These are phyloP conservation scores for Tinamus guttatus DNA, from an alignment of 2,113 vertebrate species.

Conservation along the genomic window DNA sequence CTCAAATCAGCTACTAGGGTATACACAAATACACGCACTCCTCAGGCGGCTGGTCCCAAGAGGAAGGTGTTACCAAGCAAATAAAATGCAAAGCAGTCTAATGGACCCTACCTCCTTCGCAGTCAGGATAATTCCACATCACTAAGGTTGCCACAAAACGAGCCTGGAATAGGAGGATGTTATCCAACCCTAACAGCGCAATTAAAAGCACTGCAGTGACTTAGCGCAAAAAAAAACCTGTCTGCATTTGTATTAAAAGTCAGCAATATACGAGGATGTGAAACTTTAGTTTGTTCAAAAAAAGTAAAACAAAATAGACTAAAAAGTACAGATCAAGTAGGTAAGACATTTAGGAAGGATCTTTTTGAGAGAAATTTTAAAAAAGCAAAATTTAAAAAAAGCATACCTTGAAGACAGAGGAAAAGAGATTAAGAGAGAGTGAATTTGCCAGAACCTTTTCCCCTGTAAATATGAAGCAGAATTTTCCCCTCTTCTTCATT, in stretches of 20 bases:
- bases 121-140: background rate
- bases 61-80: background rate
- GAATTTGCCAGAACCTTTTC: background rate
- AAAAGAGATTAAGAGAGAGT: background rate
- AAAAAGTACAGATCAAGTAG: slow-evolving; percentile 11
- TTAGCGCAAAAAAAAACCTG: background rate
- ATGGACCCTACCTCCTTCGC: background rate
- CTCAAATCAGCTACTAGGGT: background rate
- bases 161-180: background rate
- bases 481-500: background rate
- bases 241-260: background rate
- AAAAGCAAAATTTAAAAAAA: background rate
- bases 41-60: background rate
- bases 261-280: background rate
- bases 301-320: background rate
- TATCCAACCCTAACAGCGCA: background rate
- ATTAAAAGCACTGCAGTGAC: background rate
- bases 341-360: background rate
- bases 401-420: background rate
- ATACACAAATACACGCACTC: background rate
- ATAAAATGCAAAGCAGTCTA: background rate
- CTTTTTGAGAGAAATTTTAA: background rate
- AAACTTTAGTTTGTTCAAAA: background rate
- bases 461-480: background rate
- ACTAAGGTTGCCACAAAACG: background rate